Base-by-base conservation (phyloP, 1,140 invertebrate species). In the Drosophila kurseongensis region DNA sequence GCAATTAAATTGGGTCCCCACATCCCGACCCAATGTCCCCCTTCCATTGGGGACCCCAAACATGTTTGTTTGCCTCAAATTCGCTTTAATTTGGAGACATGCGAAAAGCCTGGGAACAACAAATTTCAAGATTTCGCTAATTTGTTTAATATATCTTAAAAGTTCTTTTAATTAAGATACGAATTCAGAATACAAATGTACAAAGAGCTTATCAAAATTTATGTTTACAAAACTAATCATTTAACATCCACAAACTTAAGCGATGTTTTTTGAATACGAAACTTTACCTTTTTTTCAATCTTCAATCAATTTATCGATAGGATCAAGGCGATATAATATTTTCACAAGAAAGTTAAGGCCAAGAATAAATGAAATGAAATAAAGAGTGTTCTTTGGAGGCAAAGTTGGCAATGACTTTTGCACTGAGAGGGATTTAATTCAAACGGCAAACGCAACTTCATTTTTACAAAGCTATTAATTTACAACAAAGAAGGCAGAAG, bases 401-500 rank as follows among this genome's bases (percentile, higher is more conserved):
- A 36, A 47, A 36, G 6, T 18, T 35, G 12, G n/a, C 5, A 18
- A 12, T 47, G 51, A 7, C n/a, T 50, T 48, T 40, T 14, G 4
- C n/a, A 8, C 10, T 41, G 14, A 2, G 16, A 42, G 18, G 16
- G 7, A 65, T 45, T 47, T 47, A 32, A 45, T 36, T 57, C n/a
- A 16, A 18, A 18, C 12, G 41, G 47, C 59, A 45, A 44, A 36
- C 47, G 45, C 50, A 79, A 75, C 63, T 85, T 80, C 18, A 74
- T 84, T 84, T 80, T 65, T 47, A 58, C 66, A 58, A 75, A 63
- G 58, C 82, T 62, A 69, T 86, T 81, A 65, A 86, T 86, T 86
- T 86, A 45, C 23, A 41, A 52, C 38, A 61, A 50, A 35, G 47
- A 50, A n/a, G 14, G 0, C 5, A 8, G 9, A 1, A 9, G 1